Evolutionary conservation across 2,888 invertebrate genomes (phyloP).

Genomic region (Caenorhabditis sp.): DNA sequence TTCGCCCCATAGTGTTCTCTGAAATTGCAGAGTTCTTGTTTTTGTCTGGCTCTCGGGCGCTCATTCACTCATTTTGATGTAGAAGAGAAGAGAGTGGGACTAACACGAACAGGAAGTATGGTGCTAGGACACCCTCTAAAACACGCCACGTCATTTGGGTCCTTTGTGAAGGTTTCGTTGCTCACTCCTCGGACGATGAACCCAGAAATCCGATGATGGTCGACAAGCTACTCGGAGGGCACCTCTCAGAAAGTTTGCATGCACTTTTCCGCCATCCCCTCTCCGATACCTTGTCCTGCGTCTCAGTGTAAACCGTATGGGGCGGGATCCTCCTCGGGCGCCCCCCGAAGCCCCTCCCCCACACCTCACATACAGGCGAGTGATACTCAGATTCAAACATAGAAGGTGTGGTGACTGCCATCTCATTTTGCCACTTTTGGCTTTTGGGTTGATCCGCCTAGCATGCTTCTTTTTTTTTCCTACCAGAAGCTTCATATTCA

Average conservation of each 20-base stretch:
- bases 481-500: background rate
- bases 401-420: constrained; percentile 20
- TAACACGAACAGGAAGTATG: constrained; percentile 52
- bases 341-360: constrained; percentile 2
- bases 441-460: background rate
- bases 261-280: constrained; percentile 52
- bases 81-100: background rate
- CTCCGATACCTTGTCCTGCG: constrained; percentile 37
- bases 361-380: constrained; percentile 6
- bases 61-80: constrained; percentile 36
- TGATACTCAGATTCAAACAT: constrained; percentile 39
- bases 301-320: constrained; percentile 50
- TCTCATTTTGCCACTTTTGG: background rate
- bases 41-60: constrained; percentile 34
- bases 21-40: constrained; percentile 40
- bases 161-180: constrained; percentile 1
- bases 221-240: constrained; percentile 16
- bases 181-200: constrained; percentile 10
- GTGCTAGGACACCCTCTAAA: constrained; percentile 26
- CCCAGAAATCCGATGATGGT: constrained; percentile 27
- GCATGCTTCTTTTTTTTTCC: background rate
- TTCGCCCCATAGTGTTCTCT: constrained; percentile 44
- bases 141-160: constrained; percentile 40
- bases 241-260: constrained; percentile 45
- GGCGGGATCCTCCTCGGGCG: constrained; percentile 20